A percentile compares a stretch with the other conserved stretches of the same genome.
These are phyloP conservation scores for Hymenopus coronatus DNA, from an alignment of 2,888 invertebrate species.

Conservation along the genomic window DNA sequence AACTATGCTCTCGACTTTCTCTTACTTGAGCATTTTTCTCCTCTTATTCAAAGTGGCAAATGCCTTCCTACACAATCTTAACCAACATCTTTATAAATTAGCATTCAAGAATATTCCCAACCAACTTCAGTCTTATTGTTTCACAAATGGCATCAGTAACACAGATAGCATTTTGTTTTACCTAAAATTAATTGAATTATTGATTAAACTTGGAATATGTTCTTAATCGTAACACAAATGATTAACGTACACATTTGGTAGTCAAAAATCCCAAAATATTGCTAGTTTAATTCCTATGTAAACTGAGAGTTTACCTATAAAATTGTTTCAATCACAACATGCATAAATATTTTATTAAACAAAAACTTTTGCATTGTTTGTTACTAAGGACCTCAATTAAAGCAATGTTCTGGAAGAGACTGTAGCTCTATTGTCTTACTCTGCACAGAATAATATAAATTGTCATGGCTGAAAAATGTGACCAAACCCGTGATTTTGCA, in stretches of 20 bases:
- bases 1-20: neutral
- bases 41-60: neutral
- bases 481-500: neutral
- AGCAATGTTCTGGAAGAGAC: neutral
- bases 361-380: neutral
- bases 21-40: neutral
- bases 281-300: neutral
- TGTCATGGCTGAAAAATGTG: neutral
- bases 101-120: neutral
- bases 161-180: neutral
- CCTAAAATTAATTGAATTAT: neutral
- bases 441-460: neutral
- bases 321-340: neutral
- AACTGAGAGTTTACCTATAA: neutral
- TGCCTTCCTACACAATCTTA: neutral
- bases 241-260: neutral
- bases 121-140: neutral
- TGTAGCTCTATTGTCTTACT: neutral
- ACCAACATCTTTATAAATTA: neutral
- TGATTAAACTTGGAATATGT: neutral
- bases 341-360: neutral
- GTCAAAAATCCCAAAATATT: neutral
- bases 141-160: neutral
- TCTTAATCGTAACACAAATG: neutral
- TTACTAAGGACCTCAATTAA: neutral